A percentile compares a stretch with the other conserved stretches of the same genome.
phyloP scores from a whole-genome alignment of 2,113 vertebrate genomes.

The Albula goreensis region DNA sequence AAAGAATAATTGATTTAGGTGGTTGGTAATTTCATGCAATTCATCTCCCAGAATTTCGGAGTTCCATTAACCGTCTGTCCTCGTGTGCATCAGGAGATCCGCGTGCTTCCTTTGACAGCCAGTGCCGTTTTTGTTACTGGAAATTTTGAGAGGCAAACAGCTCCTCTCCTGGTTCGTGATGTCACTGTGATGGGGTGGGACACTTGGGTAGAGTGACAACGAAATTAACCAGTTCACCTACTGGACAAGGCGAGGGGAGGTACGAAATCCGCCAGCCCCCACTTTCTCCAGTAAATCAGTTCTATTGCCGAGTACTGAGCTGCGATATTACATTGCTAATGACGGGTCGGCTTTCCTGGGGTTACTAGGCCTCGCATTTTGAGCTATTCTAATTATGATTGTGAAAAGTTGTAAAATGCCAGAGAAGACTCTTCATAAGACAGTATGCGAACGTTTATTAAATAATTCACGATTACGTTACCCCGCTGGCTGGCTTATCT shows the following conservation, averaged over 20 bases:
- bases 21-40: constrained; percentile 37
- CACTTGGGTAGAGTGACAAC: constrained; percentile 18
- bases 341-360: background rate
- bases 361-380: background rate
- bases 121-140: constrained; percentile 51
- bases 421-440: background rate
- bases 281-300: background rate
- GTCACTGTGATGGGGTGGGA: constrained; percentile 52
- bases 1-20: constrained; percentile 35
- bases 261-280: constrained; percentile 30
- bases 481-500: background rate
- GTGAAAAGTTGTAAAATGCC: background rate
- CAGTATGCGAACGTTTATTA: background rate
- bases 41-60: constrained; percentile 40
- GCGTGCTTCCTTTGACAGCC: constrained; percentile 48
- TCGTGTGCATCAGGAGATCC: constrained; percentile 28
- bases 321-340: background rate
- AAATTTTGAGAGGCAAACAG: constrained; percentile 46
- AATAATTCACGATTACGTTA: background rate
- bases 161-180: constrained; percentile 46
- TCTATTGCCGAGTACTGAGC: background rate
- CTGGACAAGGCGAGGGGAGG: constrained; percentile 9
- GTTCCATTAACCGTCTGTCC: background rate
- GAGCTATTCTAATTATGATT: background rate
- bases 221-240: constrained; percentile 7